A percentile compares a stretch with the other conserved stretches of the same genome.
These are phyloP conservation scores for Tetragonula carbonaria DNA, from an alignment of 2,888 invertebrate genomes.

Conservation along the genomic window DNA sequence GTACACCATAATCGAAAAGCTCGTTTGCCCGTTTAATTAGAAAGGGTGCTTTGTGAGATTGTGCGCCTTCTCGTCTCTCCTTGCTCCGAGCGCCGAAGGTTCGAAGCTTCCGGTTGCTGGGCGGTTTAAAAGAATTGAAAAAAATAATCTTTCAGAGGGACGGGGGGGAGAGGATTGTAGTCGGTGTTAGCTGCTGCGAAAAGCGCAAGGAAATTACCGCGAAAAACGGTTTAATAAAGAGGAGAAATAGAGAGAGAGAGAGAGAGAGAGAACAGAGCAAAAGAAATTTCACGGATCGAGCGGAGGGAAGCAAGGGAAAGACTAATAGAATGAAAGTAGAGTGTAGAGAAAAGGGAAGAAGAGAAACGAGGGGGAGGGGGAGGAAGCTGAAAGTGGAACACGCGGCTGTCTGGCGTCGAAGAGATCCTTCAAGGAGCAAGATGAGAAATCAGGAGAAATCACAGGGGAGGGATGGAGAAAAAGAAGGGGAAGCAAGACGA, in stretches of 20 bases:
- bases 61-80: slow-evolving; percentile 18
- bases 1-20: slow-evolving; percentile 52
- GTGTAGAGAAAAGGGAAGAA: not conserved
- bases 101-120: slow-evolving; percentile 29
- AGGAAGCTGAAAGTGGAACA: slow-evolving; percentile 6
- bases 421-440: slow-evolving; percentile 22
- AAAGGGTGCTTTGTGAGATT: slow-evolving; percentile 54
- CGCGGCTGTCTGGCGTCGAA: not conserved
- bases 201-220: slow-evolving; percentile 4
- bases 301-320: too few species aligned
- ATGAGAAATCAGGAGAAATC: slow-evolving; percentile 29
- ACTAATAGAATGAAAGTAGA: not conserved
- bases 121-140: slow-evolving; percentile 37
- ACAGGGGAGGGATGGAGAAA: too few species aligned
- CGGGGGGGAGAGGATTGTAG: slow-evolving; percentile 12
- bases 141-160: too few species aligned
- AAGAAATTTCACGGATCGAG: slow-evolving; percentile 8
- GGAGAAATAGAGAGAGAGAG: not conserved
- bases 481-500: slow-evolving; percentile 13
- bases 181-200: slow-evolving; percentile 32
- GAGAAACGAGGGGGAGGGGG: not conserved
- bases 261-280: not conserved
- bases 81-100: slow-evolving; percentile 19
- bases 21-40: slow-evolving; percentile 66
- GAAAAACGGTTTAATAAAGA: slow-evolving; percentile 8